phyloP scores from a whole-genome alignment of 53 echinoderm and acorn worm genomes.

The Holothuria scabra region DNA sequence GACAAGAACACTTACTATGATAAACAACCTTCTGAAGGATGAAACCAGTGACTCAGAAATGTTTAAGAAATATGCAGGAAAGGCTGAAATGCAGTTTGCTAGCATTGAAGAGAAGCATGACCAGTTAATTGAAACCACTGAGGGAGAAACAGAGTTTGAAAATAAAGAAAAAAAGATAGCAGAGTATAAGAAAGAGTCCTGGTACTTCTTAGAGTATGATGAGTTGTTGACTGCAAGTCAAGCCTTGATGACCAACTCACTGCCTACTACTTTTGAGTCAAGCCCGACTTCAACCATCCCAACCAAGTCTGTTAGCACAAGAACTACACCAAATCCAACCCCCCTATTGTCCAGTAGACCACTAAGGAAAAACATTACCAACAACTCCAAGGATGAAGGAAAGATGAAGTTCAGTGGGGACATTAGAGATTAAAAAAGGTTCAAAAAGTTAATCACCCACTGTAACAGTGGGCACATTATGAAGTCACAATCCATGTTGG shows the following conservation, averaged over 20 bases:
- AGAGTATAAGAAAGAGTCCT: conserved; percentile 65
- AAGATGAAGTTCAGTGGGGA: conserved; percentile 79
- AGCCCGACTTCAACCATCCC: conserved; percentile 21
- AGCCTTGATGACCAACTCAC: not conserved
- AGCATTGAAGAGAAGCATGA: conserved; percentile 37
- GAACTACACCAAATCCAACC: conserved; percentile 15
- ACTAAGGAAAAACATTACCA: not conserved
- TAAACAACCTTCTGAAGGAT: too few species aligned
- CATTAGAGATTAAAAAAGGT: conserved; percentile 64
- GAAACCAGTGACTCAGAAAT: conserved; percentile 50
- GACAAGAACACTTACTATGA: too few species aligned
- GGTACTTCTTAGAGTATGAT: conserved; percentile 29
- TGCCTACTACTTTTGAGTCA: not conserved
- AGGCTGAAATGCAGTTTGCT: conserved; percentile 66
- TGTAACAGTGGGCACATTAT: conserved; percentile 35
- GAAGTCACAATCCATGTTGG: too few species aligned
- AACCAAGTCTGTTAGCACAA: conserved; percentile 37
- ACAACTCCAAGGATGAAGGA: conserved; percentile 55
- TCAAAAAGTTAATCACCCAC: conserved; percentile 55
- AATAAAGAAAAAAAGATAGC: conserved; percentile 60
- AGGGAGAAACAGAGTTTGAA: conserved; percentile 47
- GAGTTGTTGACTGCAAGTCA: not conserved
- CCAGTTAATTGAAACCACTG: conserved; percentile 56
- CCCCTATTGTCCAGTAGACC: not conserved
- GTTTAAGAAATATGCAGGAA: conserved; percentile 57